Conservation (phyloP, 2,888 invertebrate genomes). For the Microplitis manilae region DNA sequence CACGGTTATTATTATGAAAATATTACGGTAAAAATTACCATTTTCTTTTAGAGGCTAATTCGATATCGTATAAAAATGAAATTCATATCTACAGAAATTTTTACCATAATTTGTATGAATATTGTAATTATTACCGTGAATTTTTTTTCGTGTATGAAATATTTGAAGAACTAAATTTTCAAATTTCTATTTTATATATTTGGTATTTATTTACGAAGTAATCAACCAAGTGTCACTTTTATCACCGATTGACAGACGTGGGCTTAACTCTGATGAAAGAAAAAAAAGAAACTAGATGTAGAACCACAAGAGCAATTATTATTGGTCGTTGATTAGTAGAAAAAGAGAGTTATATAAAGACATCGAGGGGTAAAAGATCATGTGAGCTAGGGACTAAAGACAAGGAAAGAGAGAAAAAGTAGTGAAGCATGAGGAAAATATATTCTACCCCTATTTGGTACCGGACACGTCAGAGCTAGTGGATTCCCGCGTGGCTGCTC, state of each 20-base stretch:
- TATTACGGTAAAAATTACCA: too few relatives aligned
- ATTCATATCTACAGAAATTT: too few relatives aligned
- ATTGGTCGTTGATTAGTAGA: conserved; percentile 33
- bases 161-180: too few relatives aligned
- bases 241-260: conserved; percentile 29
- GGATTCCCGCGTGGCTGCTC: conserved; percentile 41
- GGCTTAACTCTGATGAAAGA: not conserved
- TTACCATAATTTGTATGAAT: too few relatives aligned
- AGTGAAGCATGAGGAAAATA: conserved; percentile 35
- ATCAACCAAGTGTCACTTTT: conserved; percentile 11
- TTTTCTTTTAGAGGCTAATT: too few relatives aligned
- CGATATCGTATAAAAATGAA: too few relatives aligned
- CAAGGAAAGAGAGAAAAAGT: not conserved
- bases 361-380: not conserved
- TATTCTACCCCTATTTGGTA: conserved; percentile 32
- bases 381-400: not conserved
- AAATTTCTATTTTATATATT: too few relatives aligned
- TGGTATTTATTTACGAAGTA: too few relatives aligned
- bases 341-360: not conserved
- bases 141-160: too few relatives aligned
- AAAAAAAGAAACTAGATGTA: not conserved
- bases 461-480: conserved; percentile 29
- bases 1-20: too few relatives aligned
- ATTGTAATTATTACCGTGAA: too few relatives aligned
- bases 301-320: conserved; percentile 23